phyloP scores from a whole-genome alignment of 2,888 invertebrate species.

The Drosophila pseudotakahashii region DNA sequence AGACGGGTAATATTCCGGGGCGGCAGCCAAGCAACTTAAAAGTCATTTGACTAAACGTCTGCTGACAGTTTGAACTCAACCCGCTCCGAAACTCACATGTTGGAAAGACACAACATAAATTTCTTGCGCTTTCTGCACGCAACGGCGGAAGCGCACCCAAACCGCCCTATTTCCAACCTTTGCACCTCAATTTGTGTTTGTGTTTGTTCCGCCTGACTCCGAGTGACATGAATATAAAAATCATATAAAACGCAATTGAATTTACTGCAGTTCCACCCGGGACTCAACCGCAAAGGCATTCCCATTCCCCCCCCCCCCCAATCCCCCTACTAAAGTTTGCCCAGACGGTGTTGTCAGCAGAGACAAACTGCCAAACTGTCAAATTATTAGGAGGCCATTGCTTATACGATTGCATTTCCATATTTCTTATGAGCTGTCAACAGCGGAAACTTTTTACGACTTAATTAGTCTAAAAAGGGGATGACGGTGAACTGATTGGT shows the following conservation, averaged over 20 bases:
- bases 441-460: slow-evolving; percentile 66
- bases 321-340: neutral
- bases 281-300: slow-evolving; percentile 58
- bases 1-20: slow-evolving; percentile 3
- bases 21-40: slow-evolving; percentile 69
- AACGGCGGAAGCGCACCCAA: slow-evolving; percentile 34
- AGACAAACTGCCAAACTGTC: slow-evolving; percentile 62
- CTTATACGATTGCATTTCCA: slow-evolving; percentile 58
- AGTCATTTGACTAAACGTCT: slow-evolving; percentile 77
- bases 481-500: slow-evolving; percentile 11
- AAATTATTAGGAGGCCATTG: slow-evolving; percentile 72
- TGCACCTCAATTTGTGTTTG: slow-evolving; percentile 37
- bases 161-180: slow-evolving; percentile 14
- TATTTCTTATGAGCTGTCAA: slow-evolving; percentile 72
- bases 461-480: slow-evolving; percentile 60
- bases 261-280: slow-evolving; percentile 70
- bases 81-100: slow-evolving; percentile 63
- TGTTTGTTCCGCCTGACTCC: slow-evolving; percentile 46
- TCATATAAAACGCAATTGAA: slow-evolving; percentile 81
- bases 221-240: slow-evolving; percentile 73
- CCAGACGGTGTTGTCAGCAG: slow-evolving; percentile 18
- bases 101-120: slow-evolving; percentile 77
- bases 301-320: neutral
- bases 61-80: slow-evolving; percentile 64
- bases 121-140: slow-evolving; percentile 65